These are phyloP conservation scores for Nomada lathburiana DNA, from an alignment of 2,888 invertebrate species.

Conservation along the genomic window DNA sequence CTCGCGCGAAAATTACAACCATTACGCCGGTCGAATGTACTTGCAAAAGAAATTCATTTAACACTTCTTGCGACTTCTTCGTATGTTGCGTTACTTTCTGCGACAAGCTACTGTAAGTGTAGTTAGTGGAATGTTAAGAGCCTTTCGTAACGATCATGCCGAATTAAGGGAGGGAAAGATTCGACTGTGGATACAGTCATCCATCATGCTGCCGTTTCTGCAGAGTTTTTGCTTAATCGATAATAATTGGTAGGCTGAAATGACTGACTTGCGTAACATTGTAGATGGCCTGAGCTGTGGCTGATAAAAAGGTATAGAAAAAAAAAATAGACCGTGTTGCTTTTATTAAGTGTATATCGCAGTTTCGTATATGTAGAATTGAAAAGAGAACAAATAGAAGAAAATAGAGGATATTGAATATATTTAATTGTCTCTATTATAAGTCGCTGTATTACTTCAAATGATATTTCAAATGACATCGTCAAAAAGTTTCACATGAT, in stretches of 20 bases:
- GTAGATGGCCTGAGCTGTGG: too few relatives aligned
- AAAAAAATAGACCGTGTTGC: too few relatives aligned
- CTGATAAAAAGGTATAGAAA: too few relatives aligned
- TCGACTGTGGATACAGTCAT: background rate
- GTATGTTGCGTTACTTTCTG: background rate
- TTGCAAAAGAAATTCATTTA: constrained; percentile 16
- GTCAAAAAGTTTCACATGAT: too few relatives aligned
- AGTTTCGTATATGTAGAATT: too few relatives aligned
- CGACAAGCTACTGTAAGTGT: background rate
- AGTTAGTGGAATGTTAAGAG: background rate
- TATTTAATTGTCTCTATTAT: too few relatives aligned
- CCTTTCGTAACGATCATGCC: background rate
- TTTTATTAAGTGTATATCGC: too few relatives aligned
- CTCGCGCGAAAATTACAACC: constrained; percentile 4
- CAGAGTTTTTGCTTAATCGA: background rate
- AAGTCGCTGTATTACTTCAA: too few relatives aligned
- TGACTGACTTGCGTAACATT: background rate
- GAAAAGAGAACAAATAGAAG: too few relatives aligned
- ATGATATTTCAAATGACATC: too few relatives aligned
- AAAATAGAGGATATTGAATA: too few relatives aligned
- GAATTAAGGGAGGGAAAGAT: constrained; percentile 3
- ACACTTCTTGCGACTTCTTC: constrained; percentile 2
- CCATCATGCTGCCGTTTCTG: background rate
- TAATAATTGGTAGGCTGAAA: constrained; percentile 1
- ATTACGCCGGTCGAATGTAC: constrained; percentile 2